A percentile compares a stretch with the other conserved stretches of the same genome.
Evolutionary conservation across 1,140 invertebrate species (phyloP).

Genomic region (Vanessa atalanta): DNA sequence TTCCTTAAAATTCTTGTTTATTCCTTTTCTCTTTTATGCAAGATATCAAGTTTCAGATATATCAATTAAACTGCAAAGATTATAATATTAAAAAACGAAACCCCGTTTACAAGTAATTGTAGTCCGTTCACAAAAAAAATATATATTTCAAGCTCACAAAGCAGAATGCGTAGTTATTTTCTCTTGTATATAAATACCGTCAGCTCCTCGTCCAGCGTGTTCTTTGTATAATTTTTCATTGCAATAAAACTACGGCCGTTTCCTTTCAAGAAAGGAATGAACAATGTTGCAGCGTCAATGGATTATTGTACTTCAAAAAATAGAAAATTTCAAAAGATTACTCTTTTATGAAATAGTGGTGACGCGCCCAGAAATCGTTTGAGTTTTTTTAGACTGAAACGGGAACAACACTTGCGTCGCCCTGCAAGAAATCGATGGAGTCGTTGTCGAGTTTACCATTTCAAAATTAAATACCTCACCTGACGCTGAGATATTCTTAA

Average conservation of each 20-base stretch:
- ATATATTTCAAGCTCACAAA: conserved; percentile 7
- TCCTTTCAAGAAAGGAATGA: conserved; percentile 5
- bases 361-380: neutral
- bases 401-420: no score
- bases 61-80: neutral
- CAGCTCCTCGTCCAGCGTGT: neutral
- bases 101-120: neutral
- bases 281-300: conserved; percentile 11
- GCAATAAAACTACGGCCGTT: conserved; percentile 4
- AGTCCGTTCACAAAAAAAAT: neutral
- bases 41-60: no score
- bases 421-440: no score
- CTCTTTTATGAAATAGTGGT: neutral
- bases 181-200: conserved; percentile 6
- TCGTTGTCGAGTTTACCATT: no score
- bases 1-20: no score
- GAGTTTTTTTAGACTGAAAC: neutral
- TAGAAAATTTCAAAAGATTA: conserved; percentile 1
- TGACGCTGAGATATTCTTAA: no score
- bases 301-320: conserved; percentile 8
- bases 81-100: neutral
- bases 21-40: no score
- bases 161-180: conserved; percentile 9
- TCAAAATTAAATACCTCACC: no score
- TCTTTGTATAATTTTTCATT: conserved; percentile 12